These are phyloP conservation scores for Nematopogon swammerdamellus DNA, from an alignment of 2,888 invertebrate species.

Conservation along the genomic window DNA sequence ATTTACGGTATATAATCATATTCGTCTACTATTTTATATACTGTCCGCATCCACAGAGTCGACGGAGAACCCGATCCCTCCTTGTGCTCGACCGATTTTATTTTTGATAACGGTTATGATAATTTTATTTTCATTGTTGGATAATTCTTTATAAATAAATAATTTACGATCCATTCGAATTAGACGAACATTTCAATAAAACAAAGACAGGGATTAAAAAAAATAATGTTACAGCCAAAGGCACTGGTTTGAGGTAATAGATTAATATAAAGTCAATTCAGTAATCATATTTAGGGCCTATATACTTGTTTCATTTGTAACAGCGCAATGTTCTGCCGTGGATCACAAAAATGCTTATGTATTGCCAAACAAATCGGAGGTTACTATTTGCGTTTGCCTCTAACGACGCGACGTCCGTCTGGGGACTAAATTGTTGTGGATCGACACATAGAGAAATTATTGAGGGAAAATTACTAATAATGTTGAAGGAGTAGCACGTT, in stretches of 20 bases:
- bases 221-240: constrained; percentile 37
- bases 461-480: background rate
- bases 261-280: constrained; percentile 55
- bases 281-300: constrained; percentile 51
- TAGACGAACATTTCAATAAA: constrained; percentile 42
- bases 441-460: background rate
- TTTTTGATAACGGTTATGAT: background rate
- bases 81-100: background rate
- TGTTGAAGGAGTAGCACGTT: too few species aligned
- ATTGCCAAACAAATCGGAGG: background rate
- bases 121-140: background rate
- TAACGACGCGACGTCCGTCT: background rate
- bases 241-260: constrained; percentile 53
- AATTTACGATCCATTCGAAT: background rate
- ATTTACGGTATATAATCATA: constrained; percentile 32
- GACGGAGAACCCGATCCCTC: background rate
- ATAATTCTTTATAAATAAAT: background rate
- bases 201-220: constrained; percentile 50
- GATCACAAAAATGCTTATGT: background rate
- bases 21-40: background rate
- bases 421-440: background rate
- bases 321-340: background rate
- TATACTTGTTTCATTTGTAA: background rate
- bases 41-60: background rate
- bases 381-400: background rate